Evolutionary conservation across 2,797 vertebrate genomes (phyloP).

Genomic region (Falco novaeseelandiae): DNA sequence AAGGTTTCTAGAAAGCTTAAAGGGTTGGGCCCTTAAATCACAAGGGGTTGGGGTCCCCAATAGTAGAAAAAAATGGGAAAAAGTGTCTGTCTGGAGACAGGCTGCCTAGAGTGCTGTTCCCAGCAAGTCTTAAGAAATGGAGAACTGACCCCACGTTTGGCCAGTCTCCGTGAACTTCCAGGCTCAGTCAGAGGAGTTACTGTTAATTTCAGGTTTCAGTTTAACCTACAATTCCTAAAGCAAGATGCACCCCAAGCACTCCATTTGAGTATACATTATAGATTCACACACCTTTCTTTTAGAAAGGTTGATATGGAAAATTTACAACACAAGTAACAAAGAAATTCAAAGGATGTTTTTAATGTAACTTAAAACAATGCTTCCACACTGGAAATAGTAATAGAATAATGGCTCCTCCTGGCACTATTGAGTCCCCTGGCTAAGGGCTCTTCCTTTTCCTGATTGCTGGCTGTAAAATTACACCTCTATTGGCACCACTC

Average conservation of each 20-base stretch:
- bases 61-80: background rate
- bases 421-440: conserved; percentile 25
- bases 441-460: conserved; percentile 70
- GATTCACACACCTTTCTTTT: background rate
- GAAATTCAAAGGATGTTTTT: conserved; percentile 64
- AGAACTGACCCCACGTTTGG: background rate
- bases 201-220: background rate
- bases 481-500: conserved; percentile 70
- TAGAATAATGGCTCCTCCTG: conserved; percentile 59
- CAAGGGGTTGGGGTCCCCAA: background rate
- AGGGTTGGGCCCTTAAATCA: background rate
- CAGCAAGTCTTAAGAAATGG: background rate
- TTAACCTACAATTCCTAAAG: background rate
- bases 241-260: background rate
- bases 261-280: background rate
- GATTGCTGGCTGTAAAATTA: conserved; percentile 80
- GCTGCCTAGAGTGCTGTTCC: background rate
- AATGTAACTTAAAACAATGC: conserved; percentile 63
- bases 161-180: background rate
- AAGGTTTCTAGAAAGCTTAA: background rate
- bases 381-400: conserved; percentile 60
- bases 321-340: conserved; percentile 21
- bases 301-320: conserved; percentile 29
- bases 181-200: background rate
- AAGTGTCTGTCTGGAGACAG: background rate